A percentile compares a stretch with the other conserved stretches of the same genome.
Conservation (phyloP, 1,140 invertebrate species). For the Eriosoma lanigerum region DNA sequence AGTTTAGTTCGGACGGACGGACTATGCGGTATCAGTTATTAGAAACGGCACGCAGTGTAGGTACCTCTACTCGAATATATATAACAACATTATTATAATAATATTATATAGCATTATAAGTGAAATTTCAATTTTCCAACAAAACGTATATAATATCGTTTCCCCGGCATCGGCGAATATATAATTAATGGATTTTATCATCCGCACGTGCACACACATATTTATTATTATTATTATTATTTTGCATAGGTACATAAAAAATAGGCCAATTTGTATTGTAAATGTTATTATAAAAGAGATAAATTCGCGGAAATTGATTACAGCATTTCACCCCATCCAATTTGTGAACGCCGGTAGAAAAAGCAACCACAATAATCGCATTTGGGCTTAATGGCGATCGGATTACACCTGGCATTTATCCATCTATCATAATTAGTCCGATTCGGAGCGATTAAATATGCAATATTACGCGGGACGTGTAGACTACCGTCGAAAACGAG, state of each 20-base stretch:
- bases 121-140: no score
- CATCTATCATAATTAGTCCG: slow-evolving; percentile 45
- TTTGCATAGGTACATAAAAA: neutral
- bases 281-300: slow-evolving; percentile 20
- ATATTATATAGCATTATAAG: no score
- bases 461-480: neutral
- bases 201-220: no score
- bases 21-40: no score
- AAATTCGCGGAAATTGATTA: slow-evolving; percentile 22
- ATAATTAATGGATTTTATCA: neutral
- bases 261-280: neutral
- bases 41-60: no score
- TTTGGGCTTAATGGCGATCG: slow-evolving; percentile 20
- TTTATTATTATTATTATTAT: no score
- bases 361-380: slow-evolving; percentile 24
- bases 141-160: neutral
- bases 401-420: slow-evolving; percentile 41
- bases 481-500: neutral
- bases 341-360: neutral
- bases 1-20: neutral
- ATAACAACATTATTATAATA: no score
- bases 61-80: no score
- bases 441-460: slow-evolving; percentile 17
- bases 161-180: neutral
- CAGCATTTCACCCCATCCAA: neutral